Conservation (phyloP, 2,888 invertebrate genomes). For the Cosmorhoe ocellata region DNA sequence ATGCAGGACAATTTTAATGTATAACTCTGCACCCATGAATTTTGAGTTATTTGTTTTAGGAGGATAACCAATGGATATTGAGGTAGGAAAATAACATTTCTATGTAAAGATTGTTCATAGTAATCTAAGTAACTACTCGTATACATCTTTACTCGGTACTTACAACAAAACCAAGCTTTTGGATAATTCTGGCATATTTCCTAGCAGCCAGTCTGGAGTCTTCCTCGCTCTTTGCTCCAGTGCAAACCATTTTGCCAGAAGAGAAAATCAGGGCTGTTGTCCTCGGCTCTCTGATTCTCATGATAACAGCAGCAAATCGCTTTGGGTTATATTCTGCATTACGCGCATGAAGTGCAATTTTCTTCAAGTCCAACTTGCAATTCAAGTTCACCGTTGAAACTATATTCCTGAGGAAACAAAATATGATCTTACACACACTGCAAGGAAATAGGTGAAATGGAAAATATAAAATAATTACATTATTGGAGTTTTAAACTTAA, state of each 20-base stretch:
- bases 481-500: too few relatives aligned
- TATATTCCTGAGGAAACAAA: constrained; percentile 89
- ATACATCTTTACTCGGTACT: too few relatives aligned
- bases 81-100: too few relatives aligned
- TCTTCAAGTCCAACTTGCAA: constrained; percentile 97
- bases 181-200: constrained; percentile 93
- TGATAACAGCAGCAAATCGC: constrained; percentile 99
- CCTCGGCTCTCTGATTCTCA: constrained; percentile 95
- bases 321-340: constrained; percentile 99
- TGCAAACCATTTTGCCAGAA: constrained; percentile 93
- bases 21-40: too few relatives aligned
- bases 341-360: constrained; percentile 97
- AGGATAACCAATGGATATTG: too few relatives aligned
- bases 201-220: constrained; percentile 90
- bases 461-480: too few relatives aligned
- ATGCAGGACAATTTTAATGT: too few relatives aligned
- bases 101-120: too few relatives aligned
- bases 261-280: constrained; percentile 90
- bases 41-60: too few relatives aligned
- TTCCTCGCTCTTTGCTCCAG: constrained; percentile 91
- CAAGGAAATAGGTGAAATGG: too few relatives aligned
- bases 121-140: too few relatives aligned
- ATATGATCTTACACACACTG: too few relatives aligned
- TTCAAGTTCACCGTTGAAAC: constrained; percentile 98
- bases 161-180: constrained; percentile 91